Evolutionary conservation across 2,888 invertebrate species (phyloP).

Genomic region (Thymelicus lineola): DNA sequence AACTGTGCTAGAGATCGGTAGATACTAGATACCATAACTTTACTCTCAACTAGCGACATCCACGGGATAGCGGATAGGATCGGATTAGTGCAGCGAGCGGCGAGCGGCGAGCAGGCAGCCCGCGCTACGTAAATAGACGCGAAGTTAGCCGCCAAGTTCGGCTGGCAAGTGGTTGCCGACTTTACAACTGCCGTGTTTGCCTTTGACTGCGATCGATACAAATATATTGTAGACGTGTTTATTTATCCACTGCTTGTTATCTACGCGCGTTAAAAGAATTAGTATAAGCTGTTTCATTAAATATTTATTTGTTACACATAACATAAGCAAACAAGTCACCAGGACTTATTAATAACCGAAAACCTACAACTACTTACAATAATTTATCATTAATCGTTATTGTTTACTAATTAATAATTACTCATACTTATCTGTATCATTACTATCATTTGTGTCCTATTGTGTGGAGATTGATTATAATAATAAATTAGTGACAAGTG

Average conservation of each 20-base stretch:
- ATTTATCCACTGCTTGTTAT: neutral
- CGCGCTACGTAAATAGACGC: conserved; percentile 20
- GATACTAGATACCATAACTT: no score
- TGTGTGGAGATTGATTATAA: no score
- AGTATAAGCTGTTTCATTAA: no score
- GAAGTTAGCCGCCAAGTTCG: conserved; percentile 23
- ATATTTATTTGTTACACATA: no score
- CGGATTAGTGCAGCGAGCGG: conserved; percentile 20
- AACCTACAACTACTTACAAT: no score
- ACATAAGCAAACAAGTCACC: no score
- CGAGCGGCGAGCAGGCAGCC: conserved; percentile 20
- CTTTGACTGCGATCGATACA: conserved; percentile 18
- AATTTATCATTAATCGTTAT: no score
- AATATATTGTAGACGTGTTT: neutral
- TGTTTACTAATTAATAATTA: neutral
- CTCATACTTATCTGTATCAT: neutral
- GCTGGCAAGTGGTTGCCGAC: conserved; percentile 24
- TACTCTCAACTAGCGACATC: conserved; percentile 2
- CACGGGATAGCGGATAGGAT: conserved; percentile 16
- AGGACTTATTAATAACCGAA: no score
- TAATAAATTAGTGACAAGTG: no score
- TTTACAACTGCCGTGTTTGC: conserved; percentile 20
- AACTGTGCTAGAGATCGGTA: no score
- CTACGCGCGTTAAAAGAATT: neutral
- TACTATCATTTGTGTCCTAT: no score